These are phyloP conservation scores for Drosophila parthenogenetica DNA, from an alignment of 2,888 invertebrate genomes.

Conservation along the genomic window DNA sequence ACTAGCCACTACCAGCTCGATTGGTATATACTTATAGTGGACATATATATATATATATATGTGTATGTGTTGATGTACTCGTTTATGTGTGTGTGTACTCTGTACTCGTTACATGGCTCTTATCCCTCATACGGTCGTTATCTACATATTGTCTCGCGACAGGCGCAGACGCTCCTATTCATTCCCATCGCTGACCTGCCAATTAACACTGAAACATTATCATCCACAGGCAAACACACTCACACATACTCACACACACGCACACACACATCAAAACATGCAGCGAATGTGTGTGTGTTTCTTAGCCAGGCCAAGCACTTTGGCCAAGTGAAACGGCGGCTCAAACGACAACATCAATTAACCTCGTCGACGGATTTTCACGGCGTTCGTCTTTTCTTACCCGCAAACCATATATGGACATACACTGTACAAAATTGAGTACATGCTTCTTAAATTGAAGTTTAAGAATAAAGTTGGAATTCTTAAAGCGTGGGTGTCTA, in stretches of 20 bases:
- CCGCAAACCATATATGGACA: constrained; percentile 5
- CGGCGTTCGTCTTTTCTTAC: constrained; percentile 22
- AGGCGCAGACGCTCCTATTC: constrained; percentile 3
- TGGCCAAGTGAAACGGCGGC: constrained; percentile 48
- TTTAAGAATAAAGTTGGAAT: too few relatives aligned
- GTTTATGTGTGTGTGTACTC: not conserved
- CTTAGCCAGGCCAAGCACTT: constrained; percentile 46
- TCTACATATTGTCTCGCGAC: constrained; percentile 37
- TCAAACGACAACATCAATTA: constrained; percentile 67
- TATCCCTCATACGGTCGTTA: constrained; percentile 16
- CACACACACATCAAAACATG: not conserved
- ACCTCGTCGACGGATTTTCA: constrained; percentile 47
- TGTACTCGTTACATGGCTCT: constrained; percentile 11
- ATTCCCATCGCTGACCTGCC: constrained; percentile 36
- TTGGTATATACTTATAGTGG: constrained; percentile 2
- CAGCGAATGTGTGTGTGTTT: not conserved
- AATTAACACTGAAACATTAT: constrained; percentile 65
- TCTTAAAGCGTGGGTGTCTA: too few relatives aligned
- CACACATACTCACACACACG: constrained; percentile 20
- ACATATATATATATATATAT: not conserved
- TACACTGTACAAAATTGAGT: not conserved
- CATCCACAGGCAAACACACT: constrained; percentile 29
- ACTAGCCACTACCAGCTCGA: constrained; percentile 25
- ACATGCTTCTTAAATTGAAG: too few relatives aligned
- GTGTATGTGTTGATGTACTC: not conserved